These are phyloP conservation scores for Heliconius melpomene DNA, from an alignment of 1,140 invertebrate species.

Conservation along the genomic window DNA sequence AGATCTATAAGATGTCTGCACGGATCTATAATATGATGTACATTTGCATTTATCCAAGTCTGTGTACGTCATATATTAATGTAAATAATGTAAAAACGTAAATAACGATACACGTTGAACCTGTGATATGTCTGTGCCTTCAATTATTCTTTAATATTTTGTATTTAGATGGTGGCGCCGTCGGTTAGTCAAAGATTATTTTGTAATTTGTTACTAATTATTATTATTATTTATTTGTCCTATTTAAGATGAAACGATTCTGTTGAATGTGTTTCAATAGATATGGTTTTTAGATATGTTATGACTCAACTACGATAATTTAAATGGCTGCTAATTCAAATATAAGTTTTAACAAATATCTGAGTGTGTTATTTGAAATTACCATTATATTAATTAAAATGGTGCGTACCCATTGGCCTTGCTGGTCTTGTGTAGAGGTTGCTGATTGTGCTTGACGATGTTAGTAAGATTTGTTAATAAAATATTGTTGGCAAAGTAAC, in stretches of 20 bases:
- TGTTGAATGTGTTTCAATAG: slow-evolving; percentile 28
- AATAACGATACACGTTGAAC: slow-evolving; percentile 60
- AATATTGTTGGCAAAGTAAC: too few species aligned
- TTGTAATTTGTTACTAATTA: slow-evolving; percentile 52
- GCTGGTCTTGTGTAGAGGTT: too few species aligned
- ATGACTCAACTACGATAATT: slow-evolving; percentile 24
- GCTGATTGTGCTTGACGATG: too few species aligned
- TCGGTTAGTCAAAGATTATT: slow-evolving; percentile 50
- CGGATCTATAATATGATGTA: slow-evolving; percentile 35
- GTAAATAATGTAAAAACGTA: slow-evolving; percentile 60
- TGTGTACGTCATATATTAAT: slow-evolving; percentile 43
- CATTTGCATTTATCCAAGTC: slow-evolving; percentile 42
- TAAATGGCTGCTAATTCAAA: slow-evolving; percentile 33
- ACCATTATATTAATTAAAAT: too few species aligned
- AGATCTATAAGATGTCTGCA: slow-evolving; percentile 45
- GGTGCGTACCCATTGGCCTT: too few species aligned
- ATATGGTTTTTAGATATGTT: slow-evolving; percentile 21
- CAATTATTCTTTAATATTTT: slow-evolving; percentile 54
- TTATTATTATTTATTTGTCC: slow-evolving; percentile 52
- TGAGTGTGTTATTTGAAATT: slow-evolving; percentile 22
- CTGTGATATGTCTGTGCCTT: slow-evolving; percentile 80
- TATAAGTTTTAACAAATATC: slow-evolving; percentile 35
- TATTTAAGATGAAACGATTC: slow-evolving; percentile 40
- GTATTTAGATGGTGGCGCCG: slow-evolving; percentile 65
- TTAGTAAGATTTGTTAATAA: too few species aligned